Conservation (phyloP, 2,113 vertebrate species). For the Motacilla tschutschensis region DNA sequence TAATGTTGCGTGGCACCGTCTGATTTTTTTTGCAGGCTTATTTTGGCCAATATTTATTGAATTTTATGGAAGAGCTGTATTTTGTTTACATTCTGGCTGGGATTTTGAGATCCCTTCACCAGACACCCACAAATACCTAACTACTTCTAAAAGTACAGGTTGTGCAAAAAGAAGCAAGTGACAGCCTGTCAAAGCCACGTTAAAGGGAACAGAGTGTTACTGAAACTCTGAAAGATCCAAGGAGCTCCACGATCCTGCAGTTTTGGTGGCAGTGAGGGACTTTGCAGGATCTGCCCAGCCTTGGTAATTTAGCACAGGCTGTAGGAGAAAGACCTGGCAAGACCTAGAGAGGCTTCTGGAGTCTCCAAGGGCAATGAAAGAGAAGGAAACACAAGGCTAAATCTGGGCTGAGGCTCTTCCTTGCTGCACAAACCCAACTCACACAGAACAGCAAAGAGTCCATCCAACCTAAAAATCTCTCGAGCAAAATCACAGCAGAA, state of each 20-base stretch:
- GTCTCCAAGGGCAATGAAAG: neutral
- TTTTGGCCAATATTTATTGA: conserved; percentile 59
- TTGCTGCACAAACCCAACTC: neutral
- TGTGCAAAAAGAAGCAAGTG: conserved; percentile 37
- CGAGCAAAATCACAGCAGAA: neutral
- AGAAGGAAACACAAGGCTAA: neutral
- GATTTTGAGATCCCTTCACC: conserved; percentile 53
- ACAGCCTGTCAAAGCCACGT: neutral
- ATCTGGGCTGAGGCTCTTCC: neutral
- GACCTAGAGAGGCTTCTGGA: neutral
- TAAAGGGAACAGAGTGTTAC: neutral
- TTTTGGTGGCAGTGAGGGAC: neutral
- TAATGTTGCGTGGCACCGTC: conserved; percentile 52
- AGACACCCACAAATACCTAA: conserved; percentile 56
- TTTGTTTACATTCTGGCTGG: conserved; percentile 71
- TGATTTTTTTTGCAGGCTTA: conserved; percentile 47
- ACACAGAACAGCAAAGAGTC: neutral
- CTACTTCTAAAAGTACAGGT: conserved; percentile 53
- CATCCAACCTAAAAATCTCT: neutral
- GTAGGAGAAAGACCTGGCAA: neutral
- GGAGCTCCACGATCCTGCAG: neutral
- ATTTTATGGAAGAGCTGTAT: conserved; percentile 60
- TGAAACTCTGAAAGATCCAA: neutral
- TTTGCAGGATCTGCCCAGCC: neutral
- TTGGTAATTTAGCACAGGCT: neutral